Evolutionary conservation across 2,113 vertebrate genomes (phyloP), one percentile per base, ranked within the genome.

Genomic region (Tragulus kanchil): DNA sequence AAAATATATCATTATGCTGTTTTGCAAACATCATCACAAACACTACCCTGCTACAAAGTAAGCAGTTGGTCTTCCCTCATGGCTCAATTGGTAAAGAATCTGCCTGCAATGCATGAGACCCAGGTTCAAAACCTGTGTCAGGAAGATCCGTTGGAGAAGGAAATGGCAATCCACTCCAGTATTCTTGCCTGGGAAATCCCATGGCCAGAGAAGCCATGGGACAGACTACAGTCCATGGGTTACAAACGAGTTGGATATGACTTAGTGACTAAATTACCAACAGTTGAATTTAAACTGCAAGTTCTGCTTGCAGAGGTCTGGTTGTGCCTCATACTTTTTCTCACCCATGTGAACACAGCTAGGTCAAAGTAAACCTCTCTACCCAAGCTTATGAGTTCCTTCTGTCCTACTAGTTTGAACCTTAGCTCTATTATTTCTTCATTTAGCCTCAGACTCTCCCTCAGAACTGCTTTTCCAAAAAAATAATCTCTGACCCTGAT

Each of bases 401-500:
- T 17, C 9, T 28, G 56, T 75, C 16, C 1, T 7, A 50, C 17
- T 11, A 65, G 6, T 3, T 58, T 65, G 36, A 45, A 67, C 61
- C 13, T 7, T 64, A 17, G 54, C 4, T 97, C 31, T 62, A 23
- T 48, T 82, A 26, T 73, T 85, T 85, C 54, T 94, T 95, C 64
- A 56, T 42, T 58, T 28, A 62, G 28, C 15, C 13, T 45, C 48
- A 15, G 1, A 84, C 36, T 92, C 71, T 94, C 12, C 42, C 42
- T 79, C 59, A 79, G 61, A 28, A 62, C 13, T 75, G 36, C 7
- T 92, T 87, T 54, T 17, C 58, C 84, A 81, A 87, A 83, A 97
- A 97, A 95, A 36, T n/a, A 64, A 75, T 67, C n/a, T 89, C 69
- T 95, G 91, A 83, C 83, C 78, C 87, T 90, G 87, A 90, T 56